A percentile compares a stretch with the other conserved stretches of the same genome.
Evolutionary conservation across 37 sponge, comb jelly and placozoan genomes (phyloP).

Genomic region (Aplysina aerophoba): DNA sequence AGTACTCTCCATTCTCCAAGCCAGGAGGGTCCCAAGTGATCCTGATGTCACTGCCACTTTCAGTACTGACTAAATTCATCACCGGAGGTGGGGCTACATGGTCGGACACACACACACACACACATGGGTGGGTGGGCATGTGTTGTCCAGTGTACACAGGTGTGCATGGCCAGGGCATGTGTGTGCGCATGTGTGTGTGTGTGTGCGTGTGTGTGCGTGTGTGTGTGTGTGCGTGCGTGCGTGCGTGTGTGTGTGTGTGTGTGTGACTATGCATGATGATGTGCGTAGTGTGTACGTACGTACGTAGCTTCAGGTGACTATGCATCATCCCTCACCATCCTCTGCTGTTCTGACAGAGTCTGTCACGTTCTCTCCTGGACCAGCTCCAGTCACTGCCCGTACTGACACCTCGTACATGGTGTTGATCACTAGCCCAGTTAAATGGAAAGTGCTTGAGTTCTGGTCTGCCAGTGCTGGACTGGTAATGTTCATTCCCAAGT

Average conservation of each 20-base stretch:
- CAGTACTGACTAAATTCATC: background rate
- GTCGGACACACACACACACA: background rate
- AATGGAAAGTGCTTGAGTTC: too few species aligned
- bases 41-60: background rate
- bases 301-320: background rate
- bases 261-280: background rate
- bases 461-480: too few species aligned
- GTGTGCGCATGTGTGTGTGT: too few species aligned
- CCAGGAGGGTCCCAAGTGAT: background rate
- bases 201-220: too few species aligned
- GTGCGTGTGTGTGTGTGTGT: background rate
- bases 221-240: too few species aligned
- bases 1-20: conserved; percentile 15
- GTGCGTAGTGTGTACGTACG: background rate
- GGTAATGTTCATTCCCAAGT: too few species aligned
- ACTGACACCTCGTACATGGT: conserved; percentile 4
- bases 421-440: conserved; percentile 10
- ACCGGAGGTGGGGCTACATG: background rate
- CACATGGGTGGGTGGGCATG: too few species aligned
- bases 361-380: background rate
- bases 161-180: too few species aligned
- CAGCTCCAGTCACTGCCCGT: background rate
- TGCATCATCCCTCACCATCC: background rate
- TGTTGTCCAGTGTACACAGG: too few species aligned
- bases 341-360: background rate